Conservation (phyloP, 2,113 vertebrate genomes). For the Taurulus bubalis region DNA sequence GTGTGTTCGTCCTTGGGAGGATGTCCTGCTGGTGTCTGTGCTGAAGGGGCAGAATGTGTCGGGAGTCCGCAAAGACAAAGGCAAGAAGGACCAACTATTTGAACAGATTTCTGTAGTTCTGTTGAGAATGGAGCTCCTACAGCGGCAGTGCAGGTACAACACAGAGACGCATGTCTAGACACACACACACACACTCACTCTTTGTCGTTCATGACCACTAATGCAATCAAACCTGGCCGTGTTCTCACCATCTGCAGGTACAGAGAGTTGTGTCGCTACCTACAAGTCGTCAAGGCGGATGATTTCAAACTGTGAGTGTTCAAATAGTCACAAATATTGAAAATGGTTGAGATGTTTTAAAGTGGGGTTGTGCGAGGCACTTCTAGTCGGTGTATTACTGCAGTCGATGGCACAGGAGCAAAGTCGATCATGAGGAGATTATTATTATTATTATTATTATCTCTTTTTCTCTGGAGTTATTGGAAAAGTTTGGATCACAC, state of each 20-base stretch:
- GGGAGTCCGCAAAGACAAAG: conserved; percentile 79
- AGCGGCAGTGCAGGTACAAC: conserved; percentile 76
- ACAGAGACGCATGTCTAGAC: background rate
- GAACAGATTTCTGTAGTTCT: conserved; percentile 81
- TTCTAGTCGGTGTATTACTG: too few species aligned
- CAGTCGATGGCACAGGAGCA: too few species aligned
- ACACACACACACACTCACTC: background rate
- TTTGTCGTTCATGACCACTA: background rate
- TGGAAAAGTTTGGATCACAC: too few species aligned
- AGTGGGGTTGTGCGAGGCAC: background rate
- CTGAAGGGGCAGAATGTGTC: conserved; percentile 87
- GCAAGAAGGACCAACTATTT: conserved; percentile 79
- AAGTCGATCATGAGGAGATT: too few species aligned
- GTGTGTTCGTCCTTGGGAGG: conserved; percentile 84
- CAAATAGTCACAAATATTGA: too few species aligned
- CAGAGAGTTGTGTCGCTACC: conserved; percentile 81
- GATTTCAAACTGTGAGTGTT: conserved; percentile 61
- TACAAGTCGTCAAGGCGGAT: conserved; percentile 72
- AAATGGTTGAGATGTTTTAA: background rate
- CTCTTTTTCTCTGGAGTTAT: too few species aligned
- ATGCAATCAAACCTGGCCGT: background rate
- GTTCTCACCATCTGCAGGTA: conserved; percentile 67
- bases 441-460: too few species aligned
- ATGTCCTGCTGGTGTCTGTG: conserved; percentile 84
- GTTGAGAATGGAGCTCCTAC: conserved; percentile 77